Evolutionary conservation across 2,888 invertebrate species (phyloP).

Genomic region (Sclerodermus sp.): DNA sequence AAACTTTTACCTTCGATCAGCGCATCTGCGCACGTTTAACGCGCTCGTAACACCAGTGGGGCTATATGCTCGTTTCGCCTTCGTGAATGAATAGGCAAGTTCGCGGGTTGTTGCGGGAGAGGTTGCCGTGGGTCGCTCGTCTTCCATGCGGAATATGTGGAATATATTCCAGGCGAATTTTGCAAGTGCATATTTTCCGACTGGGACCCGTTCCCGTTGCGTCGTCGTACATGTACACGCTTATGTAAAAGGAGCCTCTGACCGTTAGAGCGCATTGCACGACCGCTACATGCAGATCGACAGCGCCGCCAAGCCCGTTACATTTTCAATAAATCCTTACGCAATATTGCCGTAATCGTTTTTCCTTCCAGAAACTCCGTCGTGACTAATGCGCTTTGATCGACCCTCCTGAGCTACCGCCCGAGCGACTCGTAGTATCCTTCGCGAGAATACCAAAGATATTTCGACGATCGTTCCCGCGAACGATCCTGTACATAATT

Average conservation of each 20-base stretch:
- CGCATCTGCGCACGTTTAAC: slow-evolving; percentile 27
- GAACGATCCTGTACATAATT: too few relatives aligned
- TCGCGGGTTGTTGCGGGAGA: too few relatives aligned
- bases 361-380: too few relatives aligned
- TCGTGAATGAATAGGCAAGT: too few relatives aligned
- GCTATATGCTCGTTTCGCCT: too few relatives aligned
- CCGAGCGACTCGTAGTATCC: too few relatives aligned
- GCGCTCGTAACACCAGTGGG: slow-evolving; percentile 21
- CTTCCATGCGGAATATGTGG: background rate
- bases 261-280: slow-evolving; percentile 37
- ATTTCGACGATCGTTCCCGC: too few relatives aligned
- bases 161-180: slow-evolving; percentile 33
- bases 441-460: too few relatives aligned
- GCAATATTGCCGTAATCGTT: slow-evolving; percentile 17
- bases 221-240: slow-evolving; percentile 15
- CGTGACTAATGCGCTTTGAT: too few relatives aligned
- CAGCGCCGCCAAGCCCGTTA: slow-evolving; percentile 24
- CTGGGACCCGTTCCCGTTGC: slow-evolving; percentile 16
- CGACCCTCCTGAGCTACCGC: too few relatives aligned
- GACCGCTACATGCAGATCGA: slow-evolving; percentile 36
- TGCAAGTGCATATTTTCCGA: slow-evolving; percentile 26
- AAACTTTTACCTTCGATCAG: slow-evolving; percentile 39
- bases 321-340: slow-evolving; percentile 37
- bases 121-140: too few relatives aligned
- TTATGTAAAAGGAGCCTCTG: slow-evolving; percentile 27